A percentile compares a stretch with the other conserved stretches of the same genome.
Evolutionary conservation across 2,113 vertebrate species (phyloP).

Genomic region (Merops nubicus): DNA sequence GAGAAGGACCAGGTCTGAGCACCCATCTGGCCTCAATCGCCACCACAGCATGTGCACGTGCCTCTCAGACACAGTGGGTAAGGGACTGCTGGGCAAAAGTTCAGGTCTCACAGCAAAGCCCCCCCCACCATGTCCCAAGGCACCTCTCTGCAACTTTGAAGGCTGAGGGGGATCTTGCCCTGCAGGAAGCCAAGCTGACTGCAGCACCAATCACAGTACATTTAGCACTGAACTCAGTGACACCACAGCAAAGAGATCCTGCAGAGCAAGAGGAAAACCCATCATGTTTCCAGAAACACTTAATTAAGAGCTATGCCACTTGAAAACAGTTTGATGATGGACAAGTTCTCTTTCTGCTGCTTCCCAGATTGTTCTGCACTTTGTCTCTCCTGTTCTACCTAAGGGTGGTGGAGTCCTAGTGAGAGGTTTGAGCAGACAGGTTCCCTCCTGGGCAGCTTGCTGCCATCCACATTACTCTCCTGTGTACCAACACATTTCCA

Average conservation of each 20-base stretch:
- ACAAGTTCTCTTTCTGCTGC: neutral
- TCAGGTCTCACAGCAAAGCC: neutral
- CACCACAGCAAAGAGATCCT: neutral
- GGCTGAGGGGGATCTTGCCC: neutral
- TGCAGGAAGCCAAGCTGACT: neutral
- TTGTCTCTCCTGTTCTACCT: neutral
- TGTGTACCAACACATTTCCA: neutral
- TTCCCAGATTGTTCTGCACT: neutral
- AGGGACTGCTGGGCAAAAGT: neutral
- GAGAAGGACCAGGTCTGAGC: neutral
- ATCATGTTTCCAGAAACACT: neutral
- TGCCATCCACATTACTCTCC: neutral
- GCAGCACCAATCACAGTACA: fast-evolving
- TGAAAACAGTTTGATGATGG: neutral
- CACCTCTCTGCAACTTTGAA: neutral
- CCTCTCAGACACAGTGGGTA: neutral
- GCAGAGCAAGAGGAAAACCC: neutral
- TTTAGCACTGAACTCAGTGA: neutral
- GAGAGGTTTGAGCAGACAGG: neutral
- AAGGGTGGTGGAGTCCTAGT: neutral
- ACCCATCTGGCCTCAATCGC: neutral
- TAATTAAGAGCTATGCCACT: neutral
- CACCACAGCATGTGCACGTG: fast-evolving
- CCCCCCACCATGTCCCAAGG: too few species aligned
- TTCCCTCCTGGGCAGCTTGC: neutral